Conservation (phyloP, 2,113 vertebrate species). For the Rhadina sibilatrix region DNA sequence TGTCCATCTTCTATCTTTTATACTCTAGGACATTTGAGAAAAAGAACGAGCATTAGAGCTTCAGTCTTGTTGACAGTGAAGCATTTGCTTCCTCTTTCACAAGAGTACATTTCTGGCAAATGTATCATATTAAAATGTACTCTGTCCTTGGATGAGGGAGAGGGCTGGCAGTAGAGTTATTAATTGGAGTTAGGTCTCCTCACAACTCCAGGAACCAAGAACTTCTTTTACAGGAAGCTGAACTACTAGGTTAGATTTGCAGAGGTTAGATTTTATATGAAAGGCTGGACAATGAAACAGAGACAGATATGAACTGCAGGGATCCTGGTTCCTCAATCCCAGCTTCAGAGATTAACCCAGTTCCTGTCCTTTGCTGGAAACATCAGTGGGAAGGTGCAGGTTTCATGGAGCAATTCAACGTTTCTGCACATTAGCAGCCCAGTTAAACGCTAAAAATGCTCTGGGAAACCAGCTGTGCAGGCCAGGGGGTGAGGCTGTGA, state of each 20-base stretch:
- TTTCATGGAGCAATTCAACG: not conserved
- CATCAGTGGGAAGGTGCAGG: not conserved
- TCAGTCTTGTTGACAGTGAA: not conserved
- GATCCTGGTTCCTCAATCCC: not conserved
- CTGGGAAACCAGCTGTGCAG: not conserved
- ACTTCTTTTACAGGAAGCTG: not conserved
- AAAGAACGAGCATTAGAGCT: not conserved
- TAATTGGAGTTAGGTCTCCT: not conserved
- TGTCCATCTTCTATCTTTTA: not conserved
- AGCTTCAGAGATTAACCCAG: not conserved
- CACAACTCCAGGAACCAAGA: not conserved
- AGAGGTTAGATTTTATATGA: not conserved
- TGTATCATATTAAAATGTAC: not conserved
- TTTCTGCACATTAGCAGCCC: not conserved
- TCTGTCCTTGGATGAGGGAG: not conserved
- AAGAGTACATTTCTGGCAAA: not conserved
- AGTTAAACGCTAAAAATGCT: not conserved
- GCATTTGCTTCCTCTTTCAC: not conserved
- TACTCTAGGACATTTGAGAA: not conserved
- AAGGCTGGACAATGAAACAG: not conserved
- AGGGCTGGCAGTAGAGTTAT: not conserved
- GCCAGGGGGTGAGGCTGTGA: accelerated
- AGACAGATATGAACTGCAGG: not conserved
- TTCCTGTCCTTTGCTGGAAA: not conserved
- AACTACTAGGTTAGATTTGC: not conserved